Conservation (phyloP, 2,888 invertebrate genomes). For the Drosophila pegasa region DNA sequence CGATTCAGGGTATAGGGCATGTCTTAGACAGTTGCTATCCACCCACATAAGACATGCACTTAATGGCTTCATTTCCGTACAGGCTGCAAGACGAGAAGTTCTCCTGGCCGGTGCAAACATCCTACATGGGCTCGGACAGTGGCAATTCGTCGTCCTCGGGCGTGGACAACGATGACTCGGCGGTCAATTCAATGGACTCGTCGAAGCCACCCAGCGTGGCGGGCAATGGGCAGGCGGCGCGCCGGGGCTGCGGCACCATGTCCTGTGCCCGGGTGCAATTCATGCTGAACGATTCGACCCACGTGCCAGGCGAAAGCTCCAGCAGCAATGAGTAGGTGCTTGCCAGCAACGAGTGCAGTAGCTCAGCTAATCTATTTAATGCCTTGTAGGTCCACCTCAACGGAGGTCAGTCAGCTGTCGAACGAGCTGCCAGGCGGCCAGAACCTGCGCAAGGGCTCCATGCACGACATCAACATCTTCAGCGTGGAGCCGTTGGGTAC, state of each 20-base stretch:
- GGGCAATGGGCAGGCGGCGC: slow-evolving; percentile 39
- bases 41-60: background rate
- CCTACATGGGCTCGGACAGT: slow-evolving; percentile 78
- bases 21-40: background rate
- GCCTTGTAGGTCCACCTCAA: slow-evolving; percentile 77
- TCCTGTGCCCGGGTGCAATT: slow-evolving; percentile 83
- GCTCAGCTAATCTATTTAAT: background rate
- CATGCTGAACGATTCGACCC: slow-evolving; percentile 81
- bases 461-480: slow-evolving; percentile 85
- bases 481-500: slow-evolving; percentile 86
- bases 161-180: slow-evolving; percentile 83
- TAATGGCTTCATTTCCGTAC: background rate
- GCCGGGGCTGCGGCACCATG: slow-evolving; percentile 62
- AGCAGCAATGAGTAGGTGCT: slow-evolving; percentile 84
- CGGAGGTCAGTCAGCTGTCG: slow-evolving; percentile 81
- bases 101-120: slow-evolving; percentile 84
- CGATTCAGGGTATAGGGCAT: background rate
- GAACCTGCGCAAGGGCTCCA: slow-evolving; percentile 78
- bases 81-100: slow-evolving; percentile 84
- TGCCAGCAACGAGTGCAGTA: background rate
- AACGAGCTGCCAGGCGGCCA: slow-evolving; percentile 66
- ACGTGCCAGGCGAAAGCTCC: slow-evolving; percentile 82
- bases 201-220: slow-evolving; percentile 63
- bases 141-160: slow-evolving; percentile 83
- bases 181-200: slow-evolving; percentile 82